Percentiles rank a stretch among this genome's conserved stretches.
phyloP scores from a whole-genome alignment of 2,797 vertebrate species.

The Remorina albescens region DNA sequence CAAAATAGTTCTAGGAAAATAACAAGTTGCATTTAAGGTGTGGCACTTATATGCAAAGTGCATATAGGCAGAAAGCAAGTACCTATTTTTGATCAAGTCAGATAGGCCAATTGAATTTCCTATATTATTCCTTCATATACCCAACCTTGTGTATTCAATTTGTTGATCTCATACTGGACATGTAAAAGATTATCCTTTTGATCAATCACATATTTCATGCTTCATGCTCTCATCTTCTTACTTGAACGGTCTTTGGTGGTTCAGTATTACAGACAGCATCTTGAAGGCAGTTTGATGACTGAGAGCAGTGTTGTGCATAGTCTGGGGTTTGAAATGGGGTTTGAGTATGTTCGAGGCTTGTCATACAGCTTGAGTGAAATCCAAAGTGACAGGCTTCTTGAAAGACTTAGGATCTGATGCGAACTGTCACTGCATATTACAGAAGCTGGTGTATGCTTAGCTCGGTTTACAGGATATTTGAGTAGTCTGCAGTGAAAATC shows the following conservation, averaged over 20 bases:
- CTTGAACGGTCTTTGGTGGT: slow-evolving; percentile 26
- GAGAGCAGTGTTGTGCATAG: slow-evolving; percentile 63
- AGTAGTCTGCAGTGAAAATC: slow-evolving; percentile 45
- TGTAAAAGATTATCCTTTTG: slow-evolving; percentile 30
- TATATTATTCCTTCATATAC: neutral
- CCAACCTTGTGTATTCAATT: neutral
- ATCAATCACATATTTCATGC: slow-evolving; percentile 23
- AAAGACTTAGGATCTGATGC: slow-evolving; percentile 75
- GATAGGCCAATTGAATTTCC: neutral
- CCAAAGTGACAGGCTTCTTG: slow-evolving; percentile 74
- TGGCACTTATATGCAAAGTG: neutral
- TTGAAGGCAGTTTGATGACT: slow-evolving; percentile 57
- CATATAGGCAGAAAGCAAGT: neutral
- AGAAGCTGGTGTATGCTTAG: slow-evolving; percentile 53
- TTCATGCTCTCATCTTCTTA: slow-evolving; percentile 35
- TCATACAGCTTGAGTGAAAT: slow-evolving; percentile 73
- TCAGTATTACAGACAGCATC: slow-evolving; percentile 49
- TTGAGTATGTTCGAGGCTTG: slow-evolving; percentile 62
- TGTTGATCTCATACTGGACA: neutral
- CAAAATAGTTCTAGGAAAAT: slow-evolving; percentile 21
- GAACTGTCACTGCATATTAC: slow-evolving; percentile 73
- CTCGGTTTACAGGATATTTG: slow-evolving; percentile 61
- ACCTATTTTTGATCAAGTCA: slow-evolving; percentile 23
- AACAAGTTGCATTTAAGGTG: slow-evolving; percentile 9
- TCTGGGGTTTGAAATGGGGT: slow-evolving; percentile 64